Evolutionary conservation across 2,113 vertebrate species (phyloP).

Genomic region (Leucopsar rothschildi): DNA sequence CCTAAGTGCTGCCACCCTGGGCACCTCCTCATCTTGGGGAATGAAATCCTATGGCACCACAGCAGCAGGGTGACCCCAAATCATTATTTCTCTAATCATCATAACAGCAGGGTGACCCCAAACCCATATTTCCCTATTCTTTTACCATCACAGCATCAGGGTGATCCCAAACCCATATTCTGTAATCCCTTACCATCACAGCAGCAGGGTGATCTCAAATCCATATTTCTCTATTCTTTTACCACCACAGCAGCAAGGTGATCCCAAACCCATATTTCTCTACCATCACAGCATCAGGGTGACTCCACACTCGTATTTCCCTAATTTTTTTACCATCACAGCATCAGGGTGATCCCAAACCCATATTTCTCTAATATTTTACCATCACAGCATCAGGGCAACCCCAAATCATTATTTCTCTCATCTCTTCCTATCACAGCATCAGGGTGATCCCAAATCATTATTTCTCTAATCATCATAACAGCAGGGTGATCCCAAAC

Average conservation of each 20-base stretch:
- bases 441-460: neutral
- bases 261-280: neutral
- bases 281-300: too few relatives aligned
- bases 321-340: rapidly evolving
- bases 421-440: too few relatives aligned
- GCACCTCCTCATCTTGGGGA: neutral
- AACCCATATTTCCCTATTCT: too few relatives aligned
- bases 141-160: too few relatives aligned
- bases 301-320: neutral
- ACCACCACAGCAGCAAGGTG: neutral
- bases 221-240: rapidly evolving
- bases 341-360: too few relatives aligned
- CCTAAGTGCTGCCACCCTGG: neutral
- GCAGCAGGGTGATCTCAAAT: neutral
- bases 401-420: neutral
- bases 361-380: too few relatives aligned
- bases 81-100: rapidly evolving
- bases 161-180: neutral
- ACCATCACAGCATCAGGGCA: neutral
- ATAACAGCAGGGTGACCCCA: neutral
- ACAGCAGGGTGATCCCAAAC: neutral
- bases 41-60: rapidly evolving
- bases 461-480: rapidly evolving
- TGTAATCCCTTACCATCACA: neutral
- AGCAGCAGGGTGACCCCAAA: neutral